These are phyloP conservation scores for Apogon talboti DNA, from an alignment of 2,797 vertebrate genomes.

Conservation along the genomic window DNA sequence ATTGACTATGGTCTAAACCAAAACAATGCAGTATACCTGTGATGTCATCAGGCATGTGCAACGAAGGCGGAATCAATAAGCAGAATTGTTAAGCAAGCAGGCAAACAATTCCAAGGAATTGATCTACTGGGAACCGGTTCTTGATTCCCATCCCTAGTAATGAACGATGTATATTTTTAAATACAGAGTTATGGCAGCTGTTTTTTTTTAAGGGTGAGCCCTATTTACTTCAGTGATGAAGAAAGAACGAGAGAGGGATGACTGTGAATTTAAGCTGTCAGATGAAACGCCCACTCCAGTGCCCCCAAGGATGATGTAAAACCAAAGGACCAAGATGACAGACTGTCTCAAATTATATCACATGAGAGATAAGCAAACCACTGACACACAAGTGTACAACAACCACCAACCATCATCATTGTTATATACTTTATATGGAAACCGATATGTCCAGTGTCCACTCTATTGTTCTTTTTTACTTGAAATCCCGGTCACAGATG, in stretches of 20 bases:
- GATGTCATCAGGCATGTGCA: too few relatives aligned
- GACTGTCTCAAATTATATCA: conserved; percentile 41
- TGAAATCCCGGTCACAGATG: conserved; percentile 55
- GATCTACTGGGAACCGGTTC: too few relatives aligned
- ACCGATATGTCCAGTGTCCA: conserved; percentile 20
- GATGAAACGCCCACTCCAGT: conserved; percentile 40
- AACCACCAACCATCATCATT: conserved; percentile 1
- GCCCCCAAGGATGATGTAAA: conserved; percentile 36
- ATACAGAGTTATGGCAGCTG: conserved; percentile 27
- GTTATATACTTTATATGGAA: background rate
- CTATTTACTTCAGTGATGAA: conserved; percentile 18
- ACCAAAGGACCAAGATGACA: conserved; percentile 45
- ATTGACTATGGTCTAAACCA: too few relatives aligned
- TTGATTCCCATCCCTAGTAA: too few relatives aligned
- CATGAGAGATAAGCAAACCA: conserved; percentile 22
- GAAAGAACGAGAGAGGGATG: conserved; percentile 23
- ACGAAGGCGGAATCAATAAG: too few relatives aligned
- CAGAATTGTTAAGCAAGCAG: too few relatives aligned
- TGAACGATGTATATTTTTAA: conserved; percentile 57
- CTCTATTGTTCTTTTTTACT: conserved; percentile 2
- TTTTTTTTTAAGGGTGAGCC: conserved; percentile 38
- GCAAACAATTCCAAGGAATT: too few relatives aligned
- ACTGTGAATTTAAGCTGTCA: conserved; percentile 54
- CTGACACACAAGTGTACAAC: conserved; percentile 1
- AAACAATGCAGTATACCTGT: too few relatives aligned